Percentiles rank a stretch among this genome's conserved stretches.
phyloP scores from a whole-genome alignment of 2,113 vertebrate genomes.

The Ammodramus savannarum region DNA sequence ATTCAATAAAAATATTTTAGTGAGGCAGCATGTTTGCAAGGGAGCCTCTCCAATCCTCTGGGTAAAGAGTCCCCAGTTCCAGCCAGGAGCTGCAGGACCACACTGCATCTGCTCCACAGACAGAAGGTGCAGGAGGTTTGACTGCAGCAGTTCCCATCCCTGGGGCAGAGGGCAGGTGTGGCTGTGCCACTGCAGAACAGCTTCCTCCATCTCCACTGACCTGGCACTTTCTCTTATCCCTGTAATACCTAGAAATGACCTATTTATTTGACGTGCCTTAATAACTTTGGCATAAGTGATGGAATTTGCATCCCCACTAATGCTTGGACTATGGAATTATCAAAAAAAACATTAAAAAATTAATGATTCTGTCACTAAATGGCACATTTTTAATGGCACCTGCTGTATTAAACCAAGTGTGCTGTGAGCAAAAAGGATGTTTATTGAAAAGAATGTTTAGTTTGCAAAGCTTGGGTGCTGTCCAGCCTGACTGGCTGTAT shows the following conservation, averaged over 20 bases:
- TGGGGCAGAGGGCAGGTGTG: not conserved
- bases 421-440: not conserved
- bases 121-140: not conserved
- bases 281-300: not conserved
- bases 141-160: not conserved
- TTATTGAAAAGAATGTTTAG: not conserved
- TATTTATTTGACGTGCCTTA: not conserved
- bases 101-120: not conserved
- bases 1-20: conserved; percentile 3
- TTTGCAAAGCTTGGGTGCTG: not conserved
- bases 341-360: not conserved
- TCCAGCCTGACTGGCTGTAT: not conserved
- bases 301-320: not conserved
- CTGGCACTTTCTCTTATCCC: not conserved
- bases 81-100: not conserved
- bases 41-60: not conserved
- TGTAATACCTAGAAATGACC: not conserved
- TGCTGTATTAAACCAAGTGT: not conserved
- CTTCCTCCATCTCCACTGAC: not conserved
- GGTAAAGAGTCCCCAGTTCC: not conserved
- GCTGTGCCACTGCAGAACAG: not conserved
- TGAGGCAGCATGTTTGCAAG: not conserved
- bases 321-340: not conserved
- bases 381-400: not conserved
- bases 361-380: not conserved